Base-by-base conservation (phyloP, 2,113 vertebrate species). In the Coregonus clupeaformis region DNA sequence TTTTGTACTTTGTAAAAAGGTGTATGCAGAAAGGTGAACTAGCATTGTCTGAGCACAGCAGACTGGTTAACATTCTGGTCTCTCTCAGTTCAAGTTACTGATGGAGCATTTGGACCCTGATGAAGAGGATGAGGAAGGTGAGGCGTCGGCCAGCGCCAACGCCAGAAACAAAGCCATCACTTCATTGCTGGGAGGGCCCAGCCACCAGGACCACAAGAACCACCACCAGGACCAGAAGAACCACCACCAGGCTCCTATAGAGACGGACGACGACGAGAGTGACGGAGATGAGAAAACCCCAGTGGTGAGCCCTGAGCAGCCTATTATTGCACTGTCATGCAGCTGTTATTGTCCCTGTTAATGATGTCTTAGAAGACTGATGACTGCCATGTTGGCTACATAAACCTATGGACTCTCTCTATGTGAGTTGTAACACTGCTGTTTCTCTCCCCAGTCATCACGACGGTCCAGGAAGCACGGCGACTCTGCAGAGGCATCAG, bases 91-190 rank as follows among this genome's bases (percentile, higher is more conserved):
- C 90, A 98, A 98, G 85, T 92, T 96, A 89, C 93, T 98, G 84
- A 98, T 98, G 97, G 96, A 98, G 89, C 97, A 98, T 89, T 92
- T 98, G 88, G 97, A 98, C 85, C 97, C 97, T 63, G 97, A 98
- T 78, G 97, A 98, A 89, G 97, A 98, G 79, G 97, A 99, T 42
- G 97, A 99, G 88, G 97, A 99, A 82, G 98, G 97, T 69, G 98
- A 99, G 87, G 96, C 97, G 79, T 98, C 97, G 72, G 96, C 96
- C 76, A 98, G 95, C 88, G 93, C 95, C 91, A 98, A 95, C 88
- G 93, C 95, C 91, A 94, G 97, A 90, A 99, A 98, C 91, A 99
- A 98, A 97, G 97, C 97, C 92, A 99, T 99, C 96, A 97, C 94
- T 79, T 95, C 95, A 12, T 95, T 99, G 42, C 94, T 99, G 84